A percentile compares a stretch with the other conserved stretches of the same genome.
Evolutionary conservation across 2,797 vertebrate species (phyloP).

Genomic region (Mormyrus hasselquistii): DNA sequence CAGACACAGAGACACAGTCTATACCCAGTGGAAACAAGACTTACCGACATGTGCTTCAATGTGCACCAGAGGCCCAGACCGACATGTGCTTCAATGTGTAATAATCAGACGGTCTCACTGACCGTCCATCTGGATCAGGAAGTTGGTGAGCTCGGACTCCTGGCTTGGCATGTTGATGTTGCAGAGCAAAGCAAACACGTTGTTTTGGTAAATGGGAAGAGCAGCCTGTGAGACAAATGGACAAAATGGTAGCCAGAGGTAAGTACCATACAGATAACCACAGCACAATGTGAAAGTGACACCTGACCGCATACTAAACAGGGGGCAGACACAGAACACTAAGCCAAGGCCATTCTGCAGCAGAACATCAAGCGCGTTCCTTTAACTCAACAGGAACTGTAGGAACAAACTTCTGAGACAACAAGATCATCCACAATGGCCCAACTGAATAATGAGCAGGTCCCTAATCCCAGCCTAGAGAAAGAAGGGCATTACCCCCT

Average conservation of each 20-base stretch:
- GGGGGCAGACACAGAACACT: background rate
- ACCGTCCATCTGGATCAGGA: conserved; percentile 74
- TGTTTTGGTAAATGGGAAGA: conserved; percentile 72
- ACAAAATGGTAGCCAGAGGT: background rate
- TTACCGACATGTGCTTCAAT: background rate
- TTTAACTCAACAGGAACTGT: background rate
- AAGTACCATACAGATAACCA: background rate
- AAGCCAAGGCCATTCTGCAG: background rate
- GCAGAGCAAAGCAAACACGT: conserved; percentile 74
- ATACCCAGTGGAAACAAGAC: background rate
- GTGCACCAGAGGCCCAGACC: background rate
- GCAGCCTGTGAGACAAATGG: conserved; percentile 45
- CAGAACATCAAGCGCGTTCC: background rate
- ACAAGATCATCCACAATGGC: background rate
- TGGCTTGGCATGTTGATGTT: conserved; percentile 72
- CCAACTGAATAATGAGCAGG: background rate
- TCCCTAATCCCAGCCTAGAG: background rate
- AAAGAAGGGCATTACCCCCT: conserved; percentile 58
- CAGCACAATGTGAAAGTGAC: background rate
- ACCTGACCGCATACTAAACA: background rate
- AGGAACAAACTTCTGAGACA: background rate
- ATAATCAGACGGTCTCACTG: conserved; percentile 33
- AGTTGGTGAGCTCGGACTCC: conserved; percentile 59
- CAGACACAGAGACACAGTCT: background rate
- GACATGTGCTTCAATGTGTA: background rate